Percentiles rank a stretch among this genome's conserved stretches.
Conservation (phyloP, 92 coral and sea anemone species). For the Desmophyllum pertusum region DNA sequence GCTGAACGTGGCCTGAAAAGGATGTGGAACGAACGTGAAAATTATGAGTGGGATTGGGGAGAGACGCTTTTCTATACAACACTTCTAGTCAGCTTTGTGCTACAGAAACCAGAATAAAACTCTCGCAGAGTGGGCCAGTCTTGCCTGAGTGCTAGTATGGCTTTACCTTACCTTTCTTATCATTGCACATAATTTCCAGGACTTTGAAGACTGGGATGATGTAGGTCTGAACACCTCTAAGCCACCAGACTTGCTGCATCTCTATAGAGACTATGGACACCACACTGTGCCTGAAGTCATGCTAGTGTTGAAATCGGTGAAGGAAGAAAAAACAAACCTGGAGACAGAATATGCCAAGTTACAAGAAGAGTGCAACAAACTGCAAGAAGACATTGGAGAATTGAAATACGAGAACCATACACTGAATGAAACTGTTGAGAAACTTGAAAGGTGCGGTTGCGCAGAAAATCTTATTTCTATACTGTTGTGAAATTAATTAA, state of each 20-base stretch:
- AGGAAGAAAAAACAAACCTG: constrained; percentile 81
- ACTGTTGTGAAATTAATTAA: too few relatives aligned
- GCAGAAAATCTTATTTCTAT: too few relatives aligned
- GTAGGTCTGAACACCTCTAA: constrained; percentile 94
- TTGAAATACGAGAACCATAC: constrained; percentile 82
- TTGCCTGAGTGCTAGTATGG: too few relatives aligned
- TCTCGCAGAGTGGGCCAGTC: too few relatives aligned
- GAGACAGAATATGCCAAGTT: constrained; percentile 68
- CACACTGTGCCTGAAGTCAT: constrained; percentile 93
- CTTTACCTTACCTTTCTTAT: too few relatives aligned
- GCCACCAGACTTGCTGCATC: constrained; percentile 92
- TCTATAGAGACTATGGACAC: constrained; percentile 94
- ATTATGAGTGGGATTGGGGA: too few relatives aligned
- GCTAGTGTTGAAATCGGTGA: constrained; percentile 76
- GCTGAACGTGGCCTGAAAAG: too few relatives aligned
- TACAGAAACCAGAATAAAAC: too few relatives aligned
- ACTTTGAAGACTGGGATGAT: constrained; percentile 99
- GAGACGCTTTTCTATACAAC: too few relatives aligned
- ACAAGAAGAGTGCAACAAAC: constrained; percentile 64
- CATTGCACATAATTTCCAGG: constrained; percentile 55
- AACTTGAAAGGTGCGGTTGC: constrained; percentile 70
- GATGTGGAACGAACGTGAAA: too few relatives aligned
- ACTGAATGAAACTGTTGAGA: constrained; percentile 64
- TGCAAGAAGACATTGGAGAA: constrained; percentile 83
- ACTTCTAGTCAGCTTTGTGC: too few relatives aligned